Evolutionary conservation across 64 coral and sea anemone genomes (phyloP).

Genomic region (Platygyra sinensis): DNA sequence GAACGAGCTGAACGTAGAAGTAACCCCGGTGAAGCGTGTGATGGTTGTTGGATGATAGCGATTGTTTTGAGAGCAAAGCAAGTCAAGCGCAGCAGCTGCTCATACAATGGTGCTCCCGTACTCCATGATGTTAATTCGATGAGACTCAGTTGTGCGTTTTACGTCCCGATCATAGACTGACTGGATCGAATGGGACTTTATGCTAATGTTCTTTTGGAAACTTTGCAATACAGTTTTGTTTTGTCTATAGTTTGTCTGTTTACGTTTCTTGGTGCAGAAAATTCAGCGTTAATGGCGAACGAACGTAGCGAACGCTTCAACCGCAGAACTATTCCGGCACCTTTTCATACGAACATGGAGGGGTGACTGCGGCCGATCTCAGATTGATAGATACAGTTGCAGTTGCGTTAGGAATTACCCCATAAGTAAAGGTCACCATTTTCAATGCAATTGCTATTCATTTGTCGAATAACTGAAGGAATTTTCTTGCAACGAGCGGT

Average conservation of each 20-base stretch:
- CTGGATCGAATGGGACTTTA: slow-evolving; percentile 34
- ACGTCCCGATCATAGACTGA: slow-evolving; percentile 14
- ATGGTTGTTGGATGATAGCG: slow-evolving; percentile 10
- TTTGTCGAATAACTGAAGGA: slow-evolving; percentile 17
- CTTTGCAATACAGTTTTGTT: slow-evolving; percentile 34
- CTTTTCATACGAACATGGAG: not conserved
- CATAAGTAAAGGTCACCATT: slow-evolving; percentile 10
- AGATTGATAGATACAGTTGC: not conserved
- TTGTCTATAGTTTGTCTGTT: slow-evolving; percentile 45
- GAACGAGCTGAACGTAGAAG: not conserved
- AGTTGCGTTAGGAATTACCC: not conserved
- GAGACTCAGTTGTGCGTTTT: slow-evolving; percentile 42
- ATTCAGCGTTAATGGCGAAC: slow-evolving; percentile 36
- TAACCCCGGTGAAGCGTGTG: slow-evolving; percentile 27
- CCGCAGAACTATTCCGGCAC: not conserved
- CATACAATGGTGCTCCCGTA: slow-evolving; percentile 23
- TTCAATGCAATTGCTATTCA: not conserved
- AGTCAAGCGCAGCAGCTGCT: slow-evolving; percentile 50
- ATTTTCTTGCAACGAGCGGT: not conserved
- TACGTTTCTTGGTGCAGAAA: slow-evolving; percentile 32
- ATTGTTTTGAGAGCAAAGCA: slow-evolving; percentile 46
- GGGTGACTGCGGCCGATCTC: slow-evolving; percentile 2
- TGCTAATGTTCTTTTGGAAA: slow-evolving; percentile 48
- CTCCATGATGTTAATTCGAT: slow-evolving; percentile 18
- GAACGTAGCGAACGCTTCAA: slow-evolving; percentile 30